phyloP scores from a whole-genome alignment of 2,797 vertebrate species.

The Xerus rutilus region DNA sequence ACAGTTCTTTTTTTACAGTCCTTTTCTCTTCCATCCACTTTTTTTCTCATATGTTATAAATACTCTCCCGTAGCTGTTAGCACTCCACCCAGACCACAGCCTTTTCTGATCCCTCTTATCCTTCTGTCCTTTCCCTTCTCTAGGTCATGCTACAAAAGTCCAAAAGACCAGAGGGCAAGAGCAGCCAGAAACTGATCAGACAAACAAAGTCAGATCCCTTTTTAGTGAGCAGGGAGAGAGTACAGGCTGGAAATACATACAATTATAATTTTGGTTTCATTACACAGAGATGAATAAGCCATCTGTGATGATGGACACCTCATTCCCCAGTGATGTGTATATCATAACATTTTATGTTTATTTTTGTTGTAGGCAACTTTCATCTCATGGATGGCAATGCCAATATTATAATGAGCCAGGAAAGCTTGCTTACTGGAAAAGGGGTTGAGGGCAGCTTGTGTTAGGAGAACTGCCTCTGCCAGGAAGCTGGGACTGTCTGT shows the following conservation, averaged over 20 bases:
- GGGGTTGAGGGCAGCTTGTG: constrained; percentile 62
- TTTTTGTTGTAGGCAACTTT: constrained; percentile 78
- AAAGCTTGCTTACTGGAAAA: constrained; percentile 66
- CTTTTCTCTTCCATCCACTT: constrained; percentile 32
- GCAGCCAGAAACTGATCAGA: neutral
- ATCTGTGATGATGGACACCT: constrained; percentile 77
- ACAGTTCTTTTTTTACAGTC: neutral
- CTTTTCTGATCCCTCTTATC: neutral
- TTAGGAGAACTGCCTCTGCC: constrained; percentile 56
- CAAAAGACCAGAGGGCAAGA: constrained; percentile 20
- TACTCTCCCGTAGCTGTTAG: neutral
- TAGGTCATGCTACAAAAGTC: neutral
- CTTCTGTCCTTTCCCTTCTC: neutral
- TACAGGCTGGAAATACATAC: constrained; percentile 52
- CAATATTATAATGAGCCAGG: constrained; percentile 65
- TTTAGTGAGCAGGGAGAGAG: constrained; percentile 45
- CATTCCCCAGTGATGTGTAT: constrained; percentile 58
- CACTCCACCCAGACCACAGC: neutral
- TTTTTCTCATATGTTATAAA: neutral
- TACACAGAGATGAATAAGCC: constrained; percentile 71
- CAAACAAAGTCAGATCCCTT: neutral
- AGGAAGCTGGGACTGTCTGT: constrained; percentile 52
- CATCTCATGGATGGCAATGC: constrained; percentile 66
- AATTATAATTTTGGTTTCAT: constrained; percentile 74
- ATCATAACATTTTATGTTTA: constrained; percentile 77